phyloP scores from a whole-genome alignment of 2,113 vertebrate species.

The Indicator maculatus region DNA sequence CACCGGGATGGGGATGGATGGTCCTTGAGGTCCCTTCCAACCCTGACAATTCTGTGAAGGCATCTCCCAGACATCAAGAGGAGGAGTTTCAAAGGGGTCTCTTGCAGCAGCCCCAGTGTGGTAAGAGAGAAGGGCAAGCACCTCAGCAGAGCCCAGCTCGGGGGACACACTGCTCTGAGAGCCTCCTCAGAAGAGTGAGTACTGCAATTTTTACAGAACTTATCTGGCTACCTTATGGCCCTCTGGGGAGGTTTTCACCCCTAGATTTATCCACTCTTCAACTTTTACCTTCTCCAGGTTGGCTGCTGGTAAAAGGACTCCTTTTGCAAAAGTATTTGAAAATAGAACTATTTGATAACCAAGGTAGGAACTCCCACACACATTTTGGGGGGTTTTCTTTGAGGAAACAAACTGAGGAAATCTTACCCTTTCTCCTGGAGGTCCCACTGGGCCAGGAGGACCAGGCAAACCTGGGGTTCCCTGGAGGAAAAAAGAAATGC shows the following conservation, averaged over 20 bases:
- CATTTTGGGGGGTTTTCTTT: not conserved
- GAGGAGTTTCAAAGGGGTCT: not conserved
- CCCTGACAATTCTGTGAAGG: no score
- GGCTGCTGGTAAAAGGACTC: not conserved
- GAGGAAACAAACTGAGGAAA: not conserved
- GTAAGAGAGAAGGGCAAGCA: not conserved
- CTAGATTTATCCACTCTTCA: not conserved
- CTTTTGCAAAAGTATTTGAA: not conserved
- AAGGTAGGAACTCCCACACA: not conserved
- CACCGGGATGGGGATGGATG: no score
- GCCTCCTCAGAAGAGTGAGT: not conserved
- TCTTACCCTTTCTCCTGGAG: constrained; percentile 90
- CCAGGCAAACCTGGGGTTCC: constrained; percentile 88
- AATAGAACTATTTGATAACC: not conserved
- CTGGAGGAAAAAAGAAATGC: constrained; percentile 71
- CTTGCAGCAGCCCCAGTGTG: not conserved
- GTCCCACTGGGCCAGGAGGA: constrained; percentile 84
- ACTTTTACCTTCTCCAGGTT: not conserved
- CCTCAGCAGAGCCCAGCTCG: not conserved
- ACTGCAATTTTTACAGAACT: not conserved
- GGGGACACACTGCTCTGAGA: not conserved
- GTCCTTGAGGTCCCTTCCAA: no score
- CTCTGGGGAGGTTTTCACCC: not conserved
- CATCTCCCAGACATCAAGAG: not conserved
- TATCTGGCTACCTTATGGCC: not conserved